Evolutionary conservation across 2,888 invertebrate species (phyloP).

Genomic region (Scaptomyza tumidula): DNA sequence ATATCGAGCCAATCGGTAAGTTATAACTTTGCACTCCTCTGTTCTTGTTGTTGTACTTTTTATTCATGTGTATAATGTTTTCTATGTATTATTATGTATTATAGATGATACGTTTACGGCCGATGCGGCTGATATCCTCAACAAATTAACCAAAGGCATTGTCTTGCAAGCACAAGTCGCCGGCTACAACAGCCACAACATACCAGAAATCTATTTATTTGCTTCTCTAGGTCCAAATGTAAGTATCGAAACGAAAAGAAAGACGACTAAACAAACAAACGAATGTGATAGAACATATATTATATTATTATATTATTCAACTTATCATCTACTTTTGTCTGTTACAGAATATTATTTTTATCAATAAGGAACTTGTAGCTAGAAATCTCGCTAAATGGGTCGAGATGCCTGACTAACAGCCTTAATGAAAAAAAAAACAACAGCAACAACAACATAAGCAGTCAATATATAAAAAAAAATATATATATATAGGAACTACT

Average conservation of each 20-base stretch:
- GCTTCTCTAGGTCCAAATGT: constrained; percentile 90
- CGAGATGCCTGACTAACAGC: constrained; percentile 82
- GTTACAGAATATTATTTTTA: constrained; percentile 90
- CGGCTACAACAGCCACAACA: constrained; percentile 90
- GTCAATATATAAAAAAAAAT: constrained; percentile 17
- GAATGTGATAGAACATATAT: too few relatives aligned
- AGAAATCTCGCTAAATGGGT: constrained; percentile 92
- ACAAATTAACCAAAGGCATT: constrained; percentile 91
- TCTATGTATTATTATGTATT: too few relatives aligned
- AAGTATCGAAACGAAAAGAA: constrained; percentile 72
- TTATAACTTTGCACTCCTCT: neutral
- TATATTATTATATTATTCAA: too few relatives aligned
- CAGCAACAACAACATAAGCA: constrained; percentile 20
- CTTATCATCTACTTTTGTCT: constrained; percentile 9
- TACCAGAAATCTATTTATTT: constrained; percentile 93
- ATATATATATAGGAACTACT: constrained; percentile 13
- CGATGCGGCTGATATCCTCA: constrained; percentile 91
- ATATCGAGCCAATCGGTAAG: constrained; percentile 92
- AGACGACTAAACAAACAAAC: too few relatives aligned
- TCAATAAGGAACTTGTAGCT: constrained; percentile 94
- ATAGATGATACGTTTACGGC: constrained; percentile 88
- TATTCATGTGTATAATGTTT: too few relatives aligned
- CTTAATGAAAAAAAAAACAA: constrained; percentile 50
- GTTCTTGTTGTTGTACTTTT: too few relatives aligned
- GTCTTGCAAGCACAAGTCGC: constrained; percentile 95